Conservation (phyloP, 2,888 invertebrate genomes). For the Oligia strigilis region DNA sequence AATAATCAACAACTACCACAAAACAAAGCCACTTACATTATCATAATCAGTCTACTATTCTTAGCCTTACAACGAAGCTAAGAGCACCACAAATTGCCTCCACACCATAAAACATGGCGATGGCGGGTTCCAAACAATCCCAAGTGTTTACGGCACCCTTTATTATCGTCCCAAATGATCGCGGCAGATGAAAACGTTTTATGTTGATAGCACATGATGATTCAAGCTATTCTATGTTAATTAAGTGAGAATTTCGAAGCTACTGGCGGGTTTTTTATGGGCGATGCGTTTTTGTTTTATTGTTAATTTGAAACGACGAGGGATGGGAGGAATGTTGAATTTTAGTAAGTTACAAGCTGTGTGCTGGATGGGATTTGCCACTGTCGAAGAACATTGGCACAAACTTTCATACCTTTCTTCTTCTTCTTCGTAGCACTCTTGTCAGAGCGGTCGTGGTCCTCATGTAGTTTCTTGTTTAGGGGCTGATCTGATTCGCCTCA, state of each 20-base stretch:
- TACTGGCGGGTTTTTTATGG: constrained; percentile 16
- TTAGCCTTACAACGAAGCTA: constrained; percentile 9
- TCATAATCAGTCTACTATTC: constrained; percentile 28
- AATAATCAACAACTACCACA: constrained; percentile 2
- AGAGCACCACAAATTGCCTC: constrained; percentile 44
- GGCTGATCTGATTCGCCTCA: too few relatives aligned
- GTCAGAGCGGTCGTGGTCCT: too few relatives aligned
- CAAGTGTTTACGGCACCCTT: constrained; percentile 69
- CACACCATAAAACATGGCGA: constrained; percentile 47
- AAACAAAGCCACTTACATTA: constrained; percentile 19
- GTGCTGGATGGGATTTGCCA: not conserved
- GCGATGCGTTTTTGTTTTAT: not conserved
- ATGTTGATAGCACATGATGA: constrained; percentile 37
- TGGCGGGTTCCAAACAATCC: constrained; percentile 68
- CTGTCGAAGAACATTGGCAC: not conserved
- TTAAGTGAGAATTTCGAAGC: constrained; percentile 19
- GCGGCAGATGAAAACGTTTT: constrained; percentile 51
- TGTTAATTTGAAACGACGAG: not conserved
- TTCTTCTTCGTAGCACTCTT: too few relatives aligned
- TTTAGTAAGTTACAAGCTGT: not conserved
- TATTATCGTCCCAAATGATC: constrained; percentile 68
- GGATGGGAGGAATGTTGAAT: not conserved
- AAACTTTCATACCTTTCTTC: not conserved
- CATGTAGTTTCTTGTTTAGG: too few relatives aligned
- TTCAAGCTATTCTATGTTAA: constrained; percentile 43